These are phyloP conservation scores for Pseudomyrmex pallidus DNA, from an alignment of 1,140 invertebrate species.

Conservation along the genomic window DNA sequence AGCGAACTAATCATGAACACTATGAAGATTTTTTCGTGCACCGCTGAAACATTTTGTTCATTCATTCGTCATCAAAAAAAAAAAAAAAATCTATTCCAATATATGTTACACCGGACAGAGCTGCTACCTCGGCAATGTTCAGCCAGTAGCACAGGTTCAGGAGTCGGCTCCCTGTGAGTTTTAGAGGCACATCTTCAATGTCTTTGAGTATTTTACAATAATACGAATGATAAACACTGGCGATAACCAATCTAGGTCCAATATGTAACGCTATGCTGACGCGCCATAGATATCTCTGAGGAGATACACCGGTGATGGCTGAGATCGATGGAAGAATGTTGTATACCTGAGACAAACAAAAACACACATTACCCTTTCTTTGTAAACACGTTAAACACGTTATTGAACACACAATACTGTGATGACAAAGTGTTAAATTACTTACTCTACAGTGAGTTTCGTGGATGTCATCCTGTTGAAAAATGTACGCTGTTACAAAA, in stretches of 20 bases:
- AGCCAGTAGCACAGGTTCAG: slow-evolving; percentile 93
- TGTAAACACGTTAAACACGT: neutral
- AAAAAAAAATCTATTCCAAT: slow-evolving; percentile 82
- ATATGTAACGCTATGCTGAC: slow-evolving; percentile 95
- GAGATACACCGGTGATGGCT: slow-evolving; percentile 95
- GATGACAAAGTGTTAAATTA: slow-evolving; percentile 60
- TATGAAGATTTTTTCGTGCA: slow-evolving; percentile 97
- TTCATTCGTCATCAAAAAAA: slow-evolving; percentile 44
- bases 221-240: slow-evolving; percentile 93
- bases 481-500: slow-evolving; percentile 94
- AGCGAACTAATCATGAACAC: slow-evolving; percentile 95
- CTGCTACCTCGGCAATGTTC: slow-evolving; percentile 93
- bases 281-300: slow-evolving; percentile 96
- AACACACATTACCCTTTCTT: slow-evolving; percentile 3
- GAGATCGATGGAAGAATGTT: slow-evolving; percentile 96
- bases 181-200: slow-evolving; percentile 85
- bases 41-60: slow-evolving; percentile 88
- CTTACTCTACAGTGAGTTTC: slow-evolving; percentile 96
- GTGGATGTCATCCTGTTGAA: slow-evolving; percentile 95
- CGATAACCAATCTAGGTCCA: slow-evolving; percentile 93
- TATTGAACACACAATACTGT: neutral
- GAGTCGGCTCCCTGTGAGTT: slow-evolving; percentile 85
- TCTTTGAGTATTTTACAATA: slow-evolving; percentile 89
- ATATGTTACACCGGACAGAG: slow-evolving; percentile 95
- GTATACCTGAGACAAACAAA: slow-evolving; percentile 89